Evolutionary conservation across 2,113 vertebrate genomes (phyloP).

Genomic region (Eclectus roratus): DNA sequence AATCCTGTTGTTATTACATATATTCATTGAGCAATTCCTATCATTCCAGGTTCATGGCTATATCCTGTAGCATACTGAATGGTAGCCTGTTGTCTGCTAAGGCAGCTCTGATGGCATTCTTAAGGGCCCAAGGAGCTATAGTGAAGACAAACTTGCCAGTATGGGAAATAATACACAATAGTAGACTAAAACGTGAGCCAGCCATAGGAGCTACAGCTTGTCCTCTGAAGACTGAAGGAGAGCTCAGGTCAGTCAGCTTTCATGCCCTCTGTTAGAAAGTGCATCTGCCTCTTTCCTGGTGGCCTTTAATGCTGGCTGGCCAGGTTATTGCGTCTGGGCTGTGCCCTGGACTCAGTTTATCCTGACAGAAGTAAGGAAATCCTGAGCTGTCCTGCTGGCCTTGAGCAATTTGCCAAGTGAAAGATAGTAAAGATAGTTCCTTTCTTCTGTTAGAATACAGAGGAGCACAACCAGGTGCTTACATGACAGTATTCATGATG

Average conservation of each 20-base stretch:
- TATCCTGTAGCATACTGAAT: background rate
- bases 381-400: background rate
- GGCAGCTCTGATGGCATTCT: background rate
- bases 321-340: background rate
- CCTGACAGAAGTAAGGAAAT: background rate
- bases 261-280: background rate
- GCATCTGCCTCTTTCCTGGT: background rate
- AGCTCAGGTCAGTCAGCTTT: background rate
- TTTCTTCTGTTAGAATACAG: background rate
- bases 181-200: background rate
- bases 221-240: background rate
- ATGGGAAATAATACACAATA: background rate
- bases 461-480: background rate
- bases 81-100: background rate
- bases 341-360: background rate
- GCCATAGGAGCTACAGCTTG: background rate
- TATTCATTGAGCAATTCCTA: background rate
- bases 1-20: background rate
- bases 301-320: background rate
- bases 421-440: background rate
- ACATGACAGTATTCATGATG: background rate
- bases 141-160: background rate
- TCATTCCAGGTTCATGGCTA: background rate
- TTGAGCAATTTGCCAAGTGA: background rate
- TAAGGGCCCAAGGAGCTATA: background rate